Base-by-base conservation (phyloP, 2,888 invertebrate genomes). In the Alviniconcha strummeri region DNA sequence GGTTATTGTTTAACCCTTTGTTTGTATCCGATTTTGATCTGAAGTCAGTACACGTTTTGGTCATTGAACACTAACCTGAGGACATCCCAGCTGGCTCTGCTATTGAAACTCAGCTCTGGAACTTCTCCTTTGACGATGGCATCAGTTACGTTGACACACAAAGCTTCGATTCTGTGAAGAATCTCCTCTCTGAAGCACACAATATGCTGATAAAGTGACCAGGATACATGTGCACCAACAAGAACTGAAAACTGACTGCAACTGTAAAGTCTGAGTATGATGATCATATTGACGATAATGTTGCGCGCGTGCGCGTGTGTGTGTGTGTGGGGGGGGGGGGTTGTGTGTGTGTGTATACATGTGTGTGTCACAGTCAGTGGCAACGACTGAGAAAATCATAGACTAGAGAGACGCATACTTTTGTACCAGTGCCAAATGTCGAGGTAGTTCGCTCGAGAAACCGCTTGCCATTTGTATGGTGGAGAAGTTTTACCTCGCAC, bases 71-170 rank as follows among this genome's bases (percentile, higher is more conserved):
- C 55, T 15, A 19, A 89, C 90, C 84, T 87, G 36, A 90, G 84
- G 77, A 89, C 88, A 52, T 86, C 85, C 91, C 91, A 91, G 54
- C 86, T 85, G 36, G 84, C 81, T 80, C 88, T 88, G 69, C 88
- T 90, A 57, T 86, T 67, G 84, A 88, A 89, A 5, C 83, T 83
- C 71, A 91, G 77, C 9, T 78, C 83, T 17, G 91, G 91, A 11
- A 89, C 76, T 57, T 85, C 84, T 55, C 84, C 88, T 11, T 82
- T 80, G 19, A 86, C 81, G 19, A 89, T 85, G 19, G 89, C 85
- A 71, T 86, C 82, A 2, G 89, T 82, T 7, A 91, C 83, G 17
- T 81, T 80, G 2, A 86, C 56, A 56, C 89, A 85, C 6, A 88
- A 84, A n/a, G 56, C 78, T 85, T 90, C 91, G 76, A 91, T 89